These are phyloP conservation scores for Sula dactylatra DNA, from an alignment of 2,113 vertebrate species.

Conservation along the genomic window DNA sequence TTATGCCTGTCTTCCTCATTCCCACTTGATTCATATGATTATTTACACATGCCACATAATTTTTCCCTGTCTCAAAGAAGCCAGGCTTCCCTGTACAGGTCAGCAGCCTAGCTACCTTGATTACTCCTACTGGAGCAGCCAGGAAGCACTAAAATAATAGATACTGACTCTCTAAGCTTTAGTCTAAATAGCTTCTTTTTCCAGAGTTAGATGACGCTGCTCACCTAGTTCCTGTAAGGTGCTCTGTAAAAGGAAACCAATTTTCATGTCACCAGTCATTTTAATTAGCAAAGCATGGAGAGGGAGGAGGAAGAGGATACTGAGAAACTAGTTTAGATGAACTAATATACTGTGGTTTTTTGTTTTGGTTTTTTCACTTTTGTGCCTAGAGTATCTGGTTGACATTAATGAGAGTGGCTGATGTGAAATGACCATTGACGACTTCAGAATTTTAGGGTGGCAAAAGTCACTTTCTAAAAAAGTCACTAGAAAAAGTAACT, in stretches of 20 bases:
- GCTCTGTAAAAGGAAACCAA: background rate
- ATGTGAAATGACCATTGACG: background rate
- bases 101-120: background rate
- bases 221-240: background rate
- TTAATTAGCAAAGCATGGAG: background rate
- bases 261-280: background rate
- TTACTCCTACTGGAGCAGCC: background rate
- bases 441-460: background rate
- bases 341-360: background rate
- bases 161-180: background rate
- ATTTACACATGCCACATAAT: accelerated
- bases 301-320: background rate
- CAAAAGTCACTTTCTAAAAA: background rate
- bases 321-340: background rate
- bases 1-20: background rate
- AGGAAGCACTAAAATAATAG: background rate
- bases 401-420: background rate
- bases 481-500: background rate
- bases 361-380: background rate
- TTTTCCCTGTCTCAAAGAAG: background rate
- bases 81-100: background rate
- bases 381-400: background rate
- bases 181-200: background rate
- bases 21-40: background rate
- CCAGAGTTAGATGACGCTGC: background rate